Evolutionary conservation across 2,113 vertebrate species (phyloP).

Genomic region (Pica pica): DNA sequence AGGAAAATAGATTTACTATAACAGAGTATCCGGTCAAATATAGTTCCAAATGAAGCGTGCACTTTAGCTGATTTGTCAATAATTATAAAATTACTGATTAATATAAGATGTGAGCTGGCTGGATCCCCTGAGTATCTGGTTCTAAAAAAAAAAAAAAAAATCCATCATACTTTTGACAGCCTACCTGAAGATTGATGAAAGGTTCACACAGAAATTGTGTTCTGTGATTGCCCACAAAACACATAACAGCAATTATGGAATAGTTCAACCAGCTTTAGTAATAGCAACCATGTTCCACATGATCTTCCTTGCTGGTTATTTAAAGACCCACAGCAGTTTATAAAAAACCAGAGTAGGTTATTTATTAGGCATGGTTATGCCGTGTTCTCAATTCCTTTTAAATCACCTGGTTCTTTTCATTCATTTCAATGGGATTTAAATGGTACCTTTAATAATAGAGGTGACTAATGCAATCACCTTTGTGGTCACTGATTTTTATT

Average conservation of each 20-base stretch:
- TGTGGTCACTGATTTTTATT: background rate
- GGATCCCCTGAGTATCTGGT: background rate
- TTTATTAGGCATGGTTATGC: background rate
- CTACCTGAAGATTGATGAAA: constrained; percentile 72
- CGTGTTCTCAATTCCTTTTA: background rate
- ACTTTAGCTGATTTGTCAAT: constrained; percentile 12
- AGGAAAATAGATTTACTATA: background rate
- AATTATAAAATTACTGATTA: constrained; percentile 7
- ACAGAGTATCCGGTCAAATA: background rate
- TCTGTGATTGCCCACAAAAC: constrained; percentile 51
- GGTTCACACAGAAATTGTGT: constrained; percentile 36
- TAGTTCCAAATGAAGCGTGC: background rate
- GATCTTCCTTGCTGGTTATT: background rate
- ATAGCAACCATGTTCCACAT: constrained; percentile 52
- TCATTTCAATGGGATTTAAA: background rate
- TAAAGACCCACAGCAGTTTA: background rate
- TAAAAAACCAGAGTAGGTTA: background rate
- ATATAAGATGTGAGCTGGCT: background rate
- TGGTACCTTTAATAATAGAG: background rate
- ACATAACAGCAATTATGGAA: constrained; percentile 45
- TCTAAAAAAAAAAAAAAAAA: background rate
- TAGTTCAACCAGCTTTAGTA: constrained; percentile 38
- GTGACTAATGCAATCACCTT: background rate
- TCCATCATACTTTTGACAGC: constrained; percentile 70
- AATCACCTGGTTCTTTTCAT: background rate